Base-by-base conservation (phyloP, 2,797 vertebrate genomes). In the Echeneis naucrates region DNA sequence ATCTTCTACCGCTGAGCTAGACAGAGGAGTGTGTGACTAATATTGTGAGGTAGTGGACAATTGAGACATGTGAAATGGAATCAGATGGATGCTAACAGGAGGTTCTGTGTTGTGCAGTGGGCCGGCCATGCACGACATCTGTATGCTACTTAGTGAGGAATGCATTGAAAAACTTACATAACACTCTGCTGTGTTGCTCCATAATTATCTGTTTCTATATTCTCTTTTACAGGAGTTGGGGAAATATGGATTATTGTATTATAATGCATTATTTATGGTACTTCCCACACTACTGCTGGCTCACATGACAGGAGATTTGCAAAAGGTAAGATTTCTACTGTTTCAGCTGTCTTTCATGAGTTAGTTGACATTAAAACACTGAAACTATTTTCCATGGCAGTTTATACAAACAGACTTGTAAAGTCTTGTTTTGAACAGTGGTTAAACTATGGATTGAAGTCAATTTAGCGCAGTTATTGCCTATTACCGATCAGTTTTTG, bases 181-280 rank as follows among this genome's bases (percentile, higher is more conserved):
- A 83, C 72, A 58, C 32, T 70, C 35, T 68, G 62, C 58, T 74
- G 65, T 32, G 32, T n/a, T 42, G 17, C 70, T 65, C 30, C 45
- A 26, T 78, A 19, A 27, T 26, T 50, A 70, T 76, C 60, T 80
- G 27, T 66, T 76, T 59, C 40, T 74, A 1, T 77, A 47, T 50
- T 57, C 21, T 64, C 16, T 68, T 32, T 72, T 42, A 38, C 84
- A 99, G 98, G 98, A 99, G 85, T 90, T 98, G 89, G 97, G 98
- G 1, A 98, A 97, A 78, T 99, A 97, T 0, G 98, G 98, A 2
- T 91, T 99, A 73, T 93, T 99, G 13, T 99, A 99, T 74, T 99
- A 99, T 81, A 99, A 99, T 30, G 97, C 97, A 2, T 94, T 98
- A 69, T 97, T 99, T 74, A 99, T 99, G 98, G 95, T 99, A 67